These are phyloP conservation scores for Calephelis virginiensis DNA, from an alignment of 1,140 invertebrate species.

Conservation along the genomic window DNA sequence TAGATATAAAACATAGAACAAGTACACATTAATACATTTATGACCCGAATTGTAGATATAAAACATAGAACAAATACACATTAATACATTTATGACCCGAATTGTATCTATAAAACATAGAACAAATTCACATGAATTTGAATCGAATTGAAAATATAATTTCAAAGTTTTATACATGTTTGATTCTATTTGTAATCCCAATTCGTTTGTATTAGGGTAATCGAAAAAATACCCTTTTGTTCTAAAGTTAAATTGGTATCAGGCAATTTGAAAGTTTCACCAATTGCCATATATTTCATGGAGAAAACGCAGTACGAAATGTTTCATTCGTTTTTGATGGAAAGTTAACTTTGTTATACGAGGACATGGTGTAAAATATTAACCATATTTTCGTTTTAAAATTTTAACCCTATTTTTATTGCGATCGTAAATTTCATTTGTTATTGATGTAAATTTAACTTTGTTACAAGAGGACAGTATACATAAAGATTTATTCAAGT, in stretches of 20 bases:
- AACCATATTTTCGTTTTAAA: too few relatives aligned
- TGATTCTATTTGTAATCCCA: conserved; percentile 12
- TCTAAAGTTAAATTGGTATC: conserved; percentile 41
- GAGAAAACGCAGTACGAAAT: conserved; percentile 29
- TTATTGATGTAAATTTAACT: too few relatives aligned
- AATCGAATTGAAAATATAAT: not conserved
- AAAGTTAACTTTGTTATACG: conserved; percentile 54
- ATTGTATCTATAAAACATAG: too few relatives aligned
- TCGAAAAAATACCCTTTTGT: conserved; percentile 17
- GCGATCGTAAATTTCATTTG: not conserved
- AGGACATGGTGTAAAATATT: conserved; percentile 23
- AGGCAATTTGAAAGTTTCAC: conserved; percentile 41
- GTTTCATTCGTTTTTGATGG: conserved; percentile 33
- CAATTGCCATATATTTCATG: conserved; percentile 35
- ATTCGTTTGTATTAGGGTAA: conserved; percentile 23
- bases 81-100: too few relatives aligned
- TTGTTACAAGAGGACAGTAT: too few relatives aligned
- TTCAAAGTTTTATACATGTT: conserved; percentile 3
- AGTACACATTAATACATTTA: not conserved
- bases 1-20: too few relatives aligned
- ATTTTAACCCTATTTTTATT: not conserved
- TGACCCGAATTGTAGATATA: too few relatives aligned
- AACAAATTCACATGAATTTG: not conserved
- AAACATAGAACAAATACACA: too few relatives aligned
- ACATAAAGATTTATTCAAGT: too few relatives aligned